phyloP scores from a whole-genome alignment of 2,888 invertebrate species.

The Drosophila subquinaria region DNA sequence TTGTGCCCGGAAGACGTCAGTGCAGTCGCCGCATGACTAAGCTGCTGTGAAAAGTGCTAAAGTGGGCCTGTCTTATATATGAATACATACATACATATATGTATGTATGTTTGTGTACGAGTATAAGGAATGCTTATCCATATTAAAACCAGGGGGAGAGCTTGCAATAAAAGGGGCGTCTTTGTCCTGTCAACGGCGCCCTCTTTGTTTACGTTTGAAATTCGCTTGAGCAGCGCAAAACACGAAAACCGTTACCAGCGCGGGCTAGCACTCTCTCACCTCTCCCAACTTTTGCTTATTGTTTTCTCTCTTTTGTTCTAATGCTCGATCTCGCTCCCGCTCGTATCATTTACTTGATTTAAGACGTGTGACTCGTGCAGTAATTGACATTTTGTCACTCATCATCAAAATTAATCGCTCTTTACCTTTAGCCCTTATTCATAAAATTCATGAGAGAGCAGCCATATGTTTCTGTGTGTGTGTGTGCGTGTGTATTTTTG shows the following conservation, averaged over 20 bases:
- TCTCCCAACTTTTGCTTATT: background rate
- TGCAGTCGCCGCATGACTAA: slow-evolving; percentile 54
- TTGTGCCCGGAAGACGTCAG: slow-evolving; percentile 43
- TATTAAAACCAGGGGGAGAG: slow-evolving; percentile 20
- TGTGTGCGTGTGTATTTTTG: slow-evolving; percentile 12
- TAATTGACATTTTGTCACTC: slow-evolving; percentile 45
- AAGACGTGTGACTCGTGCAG: slow-evolving; percentile 26
- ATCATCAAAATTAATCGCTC: slow-evolving; percentile 18
- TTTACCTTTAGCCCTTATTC: slow-evolving; percentile 38
- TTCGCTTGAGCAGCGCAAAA: slow-evolving; percentile 11
- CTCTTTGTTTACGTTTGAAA: slow-evolving; percentile 46
- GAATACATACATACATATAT: background rate
- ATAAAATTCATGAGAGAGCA: slow-evolving; percentile 5
- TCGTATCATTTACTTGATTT: slow-evolving; percentile 4
- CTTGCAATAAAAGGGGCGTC: slow-evolving; percentile 32
- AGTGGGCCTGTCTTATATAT: slow-evolving; percentile 4
- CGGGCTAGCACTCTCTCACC: background rate
- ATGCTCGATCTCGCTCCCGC: background rate
- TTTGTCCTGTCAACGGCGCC: slow-evolving; percentile 45
- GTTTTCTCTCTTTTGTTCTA: background rate
- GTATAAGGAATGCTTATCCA: no score
- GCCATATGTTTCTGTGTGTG: slow-evolving; percentile 6
- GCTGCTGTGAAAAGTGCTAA: slow-evolving; percentile 11
- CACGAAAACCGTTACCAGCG: background rate
- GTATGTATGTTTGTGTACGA: slow-evolving; percentile 21